phyloP scores from a whole-genome alignment of 2,113 vertebrate species.

The Sphyrna mokarran region DNA sequence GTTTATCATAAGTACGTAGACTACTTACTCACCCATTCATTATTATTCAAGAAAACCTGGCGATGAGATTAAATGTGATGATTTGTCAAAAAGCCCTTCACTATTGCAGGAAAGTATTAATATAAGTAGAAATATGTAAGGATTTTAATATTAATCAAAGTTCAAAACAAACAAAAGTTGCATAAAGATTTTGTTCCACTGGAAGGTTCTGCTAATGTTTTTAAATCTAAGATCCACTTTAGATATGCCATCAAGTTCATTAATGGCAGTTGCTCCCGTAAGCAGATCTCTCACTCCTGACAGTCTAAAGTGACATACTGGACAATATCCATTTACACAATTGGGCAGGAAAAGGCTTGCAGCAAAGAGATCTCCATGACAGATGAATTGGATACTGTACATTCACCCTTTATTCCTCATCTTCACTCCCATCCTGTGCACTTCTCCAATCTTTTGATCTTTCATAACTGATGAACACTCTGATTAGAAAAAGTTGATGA shows the following conservation, averaged over 20 bases:
- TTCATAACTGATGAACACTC: background rate
- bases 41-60: background rate
- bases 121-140: background rate
- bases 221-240: background rate
- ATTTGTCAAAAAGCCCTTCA: background rate
- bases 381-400: background rate
- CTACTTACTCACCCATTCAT: background rate
- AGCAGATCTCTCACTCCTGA: background rate
- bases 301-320: background rate
- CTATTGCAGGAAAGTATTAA: background rate
- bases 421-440: background rate
- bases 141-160: background rate
- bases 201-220: background rate
- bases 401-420: background rate
- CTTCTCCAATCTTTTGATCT: background rate
- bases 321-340: background rate
- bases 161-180: background rate
- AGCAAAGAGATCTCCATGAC: background rate
- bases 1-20: background rate
- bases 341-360: background rate
- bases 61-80: background rate
- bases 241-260: background rate
- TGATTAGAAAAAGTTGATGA: background rate
- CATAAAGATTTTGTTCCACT: background rate
- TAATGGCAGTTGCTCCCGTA: background rate